phyloP scores from a whole-genome alignment of 2,797 vertebrate genomes.

The Aeoliscus strigatus region DNA sequence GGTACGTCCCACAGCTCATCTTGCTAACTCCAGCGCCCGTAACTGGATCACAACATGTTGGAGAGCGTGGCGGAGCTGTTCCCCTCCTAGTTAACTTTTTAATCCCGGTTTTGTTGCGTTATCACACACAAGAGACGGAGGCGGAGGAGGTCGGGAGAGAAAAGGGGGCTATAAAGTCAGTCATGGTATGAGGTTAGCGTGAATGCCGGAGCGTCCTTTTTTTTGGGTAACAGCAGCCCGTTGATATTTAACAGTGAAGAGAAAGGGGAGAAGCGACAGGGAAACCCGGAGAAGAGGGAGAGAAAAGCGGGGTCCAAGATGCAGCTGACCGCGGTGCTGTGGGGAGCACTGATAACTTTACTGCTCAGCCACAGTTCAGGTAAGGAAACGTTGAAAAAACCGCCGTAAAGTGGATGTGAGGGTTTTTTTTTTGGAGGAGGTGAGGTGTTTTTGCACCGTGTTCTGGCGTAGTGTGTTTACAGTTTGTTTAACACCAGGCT shows the following conservation, averaged over 20 bases:
- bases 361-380: conserved; percentile 64
- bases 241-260: conserved; percentile 44
- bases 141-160: conserved; percentile 29
- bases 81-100: conserved; percentile 59
- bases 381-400: conserved; percentile 50
- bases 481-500: too few species aligned
- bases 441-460: conserved; percentile 1
- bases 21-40: conserved; percentile 52
- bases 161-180: conserved; percentile 41
- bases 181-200: conserved; percentile 60
- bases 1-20: conserved; percentile 72
- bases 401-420: conserved; percentile 7
- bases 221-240: conserved; percentile 21
- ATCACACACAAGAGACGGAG: conserved; percentile 33
- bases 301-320: conserved; percentile 61
- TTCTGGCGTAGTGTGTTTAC: neutral
- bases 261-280: conserved; percentile 12
- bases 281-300: conserved; percentile 52
- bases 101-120: conserved; percentile 49
- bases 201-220: conserved; percentile 46
- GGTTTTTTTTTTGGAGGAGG: conserved; percentile 18
- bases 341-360: conserved; percentile 67
- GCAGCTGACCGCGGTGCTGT: conserved; percentile 68
- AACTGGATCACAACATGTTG: conserved; percentile 69
- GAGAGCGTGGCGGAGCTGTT: conserved; percentile 22